A percentile compares a stretch with the other conserved stretches of the same genome.
These are phyloP conservation scores for Chaenocephalus aceratus DNA, from an alignment of 2,113 vertebrate species.

Conservation along the genomic window DNA sequence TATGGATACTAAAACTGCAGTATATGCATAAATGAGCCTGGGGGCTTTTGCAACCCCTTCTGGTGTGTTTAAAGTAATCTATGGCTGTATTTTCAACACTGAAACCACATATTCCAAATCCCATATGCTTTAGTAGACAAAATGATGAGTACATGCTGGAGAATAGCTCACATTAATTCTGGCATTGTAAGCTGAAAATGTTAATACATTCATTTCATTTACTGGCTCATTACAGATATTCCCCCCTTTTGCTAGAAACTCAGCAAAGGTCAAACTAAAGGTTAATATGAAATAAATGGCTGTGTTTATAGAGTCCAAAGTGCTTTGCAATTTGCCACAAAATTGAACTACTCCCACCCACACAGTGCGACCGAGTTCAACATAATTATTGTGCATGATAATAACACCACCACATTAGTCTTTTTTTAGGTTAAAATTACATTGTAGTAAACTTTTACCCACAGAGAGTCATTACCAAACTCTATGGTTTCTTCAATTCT, in stretches of 20 bases:
- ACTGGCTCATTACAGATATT: no score
- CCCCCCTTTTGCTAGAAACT: background rate
- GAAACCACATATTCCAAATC: background rate
- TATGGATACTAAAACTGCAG: slow-evolving; percentile 54
- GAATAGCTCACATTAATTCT: background rate
- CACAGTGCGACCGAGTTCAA: background rate
- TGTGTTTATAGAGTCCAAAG: background rate
- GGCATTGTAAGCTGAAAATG: background rate
- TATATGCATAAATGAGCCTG: background rate
- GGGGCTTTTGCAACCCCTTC: background rate
- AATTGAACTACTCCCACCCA: background rate
- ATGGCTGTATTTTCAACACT: background rate
- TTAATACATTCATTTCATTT: background rate
- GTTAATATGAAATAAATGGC: background rate
- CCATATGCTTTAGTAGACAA: background rate
- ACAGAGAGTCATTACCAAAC: background rate
- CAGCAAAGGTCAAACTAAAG: background rate
- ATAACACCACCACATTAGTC: background rate
- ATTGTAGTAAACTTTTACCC: background rate
- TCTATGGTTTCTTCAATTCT: background rate
- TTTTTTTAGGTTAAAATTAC: background rate
- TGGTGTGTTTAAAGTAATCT: background rate
- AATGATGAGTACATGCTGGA: background rate
- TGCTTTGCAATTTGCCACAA: background rate
- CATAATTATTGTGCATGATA: background rate